Conservation (phyloP, 2,113 vertebrate genomes). For the Martes martes region DNA sequence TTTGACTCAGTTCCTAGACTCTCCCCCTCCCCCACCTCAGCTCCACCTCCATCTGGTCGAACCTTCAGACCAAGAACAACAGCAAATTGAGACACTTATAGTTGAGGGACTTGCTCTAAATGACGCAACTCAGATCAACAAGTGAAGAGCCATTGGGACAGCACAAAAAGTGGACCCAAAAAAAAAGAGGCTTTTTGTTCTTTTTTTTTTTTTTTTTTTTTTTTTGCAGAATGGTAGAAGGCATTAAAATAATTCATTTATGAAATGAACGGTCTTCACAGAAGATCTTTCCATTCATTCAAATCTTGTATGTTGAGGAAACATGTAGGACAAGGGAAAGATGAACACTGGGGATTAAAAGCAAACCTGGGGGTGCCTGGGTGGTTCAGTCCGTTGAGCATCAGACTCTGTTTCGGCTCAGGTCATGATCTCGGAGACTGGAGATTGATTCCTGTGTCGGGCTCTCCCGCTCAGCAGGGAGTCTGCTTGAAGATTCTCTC, state of each 20-base stretch:
- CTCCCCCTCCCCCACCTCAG: no score
- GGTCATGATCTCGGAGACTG: not conserved
- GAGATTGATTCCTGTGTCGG: not conserved
- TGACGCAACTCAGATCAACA: slow-evolving; percentile 5
- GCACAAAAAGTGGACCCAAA: not conserved
- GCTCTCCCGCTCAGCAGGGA: not conserved
- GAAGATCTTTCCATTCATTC: not conserved
- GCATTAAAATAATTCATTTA: slow-evolving; percentile 43
- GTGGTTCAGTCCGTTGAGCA: not conserved
- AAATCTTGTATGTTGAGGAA: not conserved
- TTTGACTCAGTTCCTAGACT: not conserved
- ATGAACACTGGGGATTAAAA: not conserved
- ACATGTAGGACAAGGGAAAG: not conserved
- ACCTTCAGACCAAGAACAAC: not conserved
- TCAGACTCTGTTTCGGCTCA: not conserved
- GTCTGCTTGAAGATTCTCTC: not conserved
- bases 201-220: not conserved
- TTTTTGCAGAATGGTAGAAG: not conserved
- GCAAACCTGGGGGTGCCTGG: not conserved
- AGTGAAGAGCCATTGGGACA: not conserved
- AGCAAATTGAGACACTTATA: not conserved
- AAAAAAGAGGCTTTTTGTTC: not conserved
- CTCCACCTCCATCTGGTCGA: not conserved
- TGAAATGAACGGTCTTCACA: slow-evolving; percentile 31
- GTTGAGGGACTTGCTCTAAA: not conserved